Evolutionary conservation across 2,888 invertebrate species (phyloP).

Genomic region (Biston betularia): DNA sequence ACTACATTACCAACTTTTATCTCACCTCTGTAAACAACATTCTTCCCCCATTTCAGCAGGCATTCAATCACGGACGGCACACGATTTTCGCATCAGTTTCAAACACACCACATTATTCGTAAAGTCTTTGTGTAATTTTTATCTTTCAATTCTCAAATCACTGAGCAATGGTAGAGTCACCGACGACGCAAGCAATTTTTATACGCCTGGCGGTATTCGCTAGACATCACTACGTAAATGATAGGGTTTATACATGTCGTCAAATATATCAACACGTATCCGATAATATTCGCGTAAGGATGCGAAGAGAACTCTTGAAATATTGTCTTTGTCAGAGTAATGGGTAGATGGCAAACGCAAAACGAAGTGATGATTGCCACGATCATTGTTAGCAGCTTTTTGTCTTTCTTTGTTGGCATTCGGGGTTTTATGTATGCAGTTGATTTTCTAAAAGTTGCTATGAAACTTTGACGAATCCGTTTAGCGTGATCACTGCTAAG

Average conservation of each 20-base stretch:
- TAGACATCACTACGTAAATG: conserved; percentile 97
- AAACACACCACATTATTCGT: conserved; percentile 27
- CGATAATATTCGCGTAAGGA: conserved; percentile 90
- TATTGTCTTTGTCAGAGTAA: conserved; percentile 93
- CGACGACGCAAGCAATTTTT: conserved; percentile 87
- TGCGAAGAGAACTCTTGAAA: conserved; percentile 87
- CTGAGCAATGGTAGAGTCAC: conserved; percentile 18
- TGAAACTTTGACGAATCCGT: conserved; percentile 60
- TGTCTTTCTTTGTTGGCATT: conserved; percentile 91
- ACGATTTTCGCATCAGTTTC: conserved; percentile 39
- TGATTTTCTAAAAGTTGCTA: conserved; percentile 67
- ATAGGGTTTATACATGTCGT: conserved; percentile 96
- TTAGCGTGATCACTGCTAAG: conserved; percentile 56
- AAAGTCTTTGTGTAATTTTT: conserved; percentile 28
- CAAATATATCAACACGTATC: conserved; percentile 93
- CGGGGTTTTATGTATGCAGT: conserved; percentile 81
- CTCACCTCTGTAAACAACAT: conserved; percentile 10
- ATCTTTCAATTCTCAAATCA: conserved; percentile 18
- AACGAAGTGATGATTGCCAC: conserved; percentile 96
- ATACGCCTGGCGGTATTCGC: conserved; percentile 95
- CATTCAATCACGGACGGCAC: conserved; percentile 56
- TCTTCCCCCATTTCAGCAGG: conserved; percentile 22
- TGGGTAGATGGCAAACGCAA: conserved; percentile 95
- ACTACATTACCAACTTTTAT: conserved; percentile 9
- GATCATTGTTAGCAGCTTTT: conserved; percentile 93